phyloP scores from a whole-genome alignment of 2,113 vertebrate genomes.

The Centropus unirufus region DNA sequence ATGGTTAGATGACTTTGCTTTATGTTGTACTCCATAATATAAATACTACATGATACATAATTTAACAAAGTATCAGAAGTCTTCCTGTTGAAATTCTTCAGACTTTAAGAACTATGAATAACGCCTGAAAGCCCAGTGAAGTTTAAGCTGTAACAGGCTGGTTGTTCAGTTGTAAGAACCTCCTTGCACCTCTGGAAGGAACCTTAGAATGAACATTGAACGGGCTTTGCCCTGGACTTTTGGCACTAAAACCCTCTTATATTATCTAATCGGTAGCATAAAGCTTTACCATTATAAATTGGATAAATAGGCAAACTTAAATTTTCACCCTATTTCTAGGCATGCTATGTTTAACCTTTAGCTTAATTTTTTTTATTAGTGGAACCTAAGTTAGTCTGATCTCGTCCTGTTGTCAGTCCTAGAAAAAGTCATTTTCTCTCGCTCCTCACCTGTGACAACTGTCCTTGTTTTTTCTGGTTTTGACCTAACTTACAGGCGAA shows the following conservation, averaged over 20 bases:
- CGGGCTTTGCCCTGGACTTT: background rate
- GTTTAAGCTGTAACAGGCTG: background rate
- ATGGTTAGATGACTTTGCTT: background rate
- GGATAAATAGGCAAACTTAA: background rate
- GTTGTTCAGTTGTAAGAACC: background rate
- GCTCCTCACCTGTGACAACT: background rate
- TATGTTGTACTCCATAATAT: background rate
- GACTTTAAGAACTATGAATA: background rate
- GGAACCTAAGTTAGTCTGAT: background rate
- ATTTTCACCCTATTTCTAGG: background rate
- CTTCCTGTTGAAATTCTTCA: background rate
- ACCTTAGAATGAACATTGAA: background rate
- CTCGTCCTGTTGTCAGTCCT: background rate
- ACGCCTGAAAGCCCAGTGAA: background rate
- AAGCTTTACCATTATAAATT: background rate
- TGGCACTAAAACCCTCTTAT: background rate
- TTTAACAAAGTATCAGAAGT: background rate
- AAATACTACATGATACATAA: background rate
- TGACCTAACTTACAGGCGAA: background rate
- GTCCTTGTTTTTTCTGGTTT: background rate
- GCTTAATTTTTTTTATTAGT: background rate
- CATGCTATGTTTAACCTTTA: background rate
- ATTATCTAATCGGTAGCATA: background rate
- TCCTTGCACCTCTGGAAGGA: background rate
- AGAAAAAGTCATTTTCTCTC: background rate